These are phyloP conservation scores for Bathybates hornii DNA, from an alignment of 2,113 vertebrate species.

Conservation along the genomic window DNA sequence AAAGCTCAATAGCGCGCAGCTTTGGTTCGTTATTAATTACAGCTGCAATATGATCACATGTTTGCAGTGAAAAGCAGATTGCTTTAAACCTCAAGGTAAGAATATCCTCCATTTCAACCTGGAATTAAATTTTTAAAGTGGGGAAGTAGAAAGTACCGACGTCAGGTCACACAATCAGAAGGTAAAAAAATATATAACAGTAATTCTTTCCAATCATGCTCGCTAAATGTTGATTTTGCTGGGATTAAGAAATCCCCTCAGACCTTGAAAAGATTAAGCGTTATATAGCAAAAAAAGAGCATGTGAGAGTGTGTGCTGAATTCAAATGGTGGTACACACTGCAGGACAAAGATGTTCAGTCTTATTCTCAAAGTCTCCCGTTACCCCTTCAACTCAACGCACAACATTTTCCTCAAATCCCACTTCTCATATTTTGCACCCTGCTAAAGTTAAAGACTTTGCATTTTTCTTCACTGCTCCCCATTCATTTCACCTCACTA, in stretches of 20 bases:
- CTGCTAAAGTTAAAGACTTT: neutral
- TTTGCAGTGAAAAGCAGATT: neutral
- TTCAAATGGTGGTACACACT: neutral
- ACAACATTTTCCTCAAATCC: neutral
- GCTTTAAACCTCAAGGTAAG: neutral
- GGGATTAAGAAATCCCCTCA: neutral
- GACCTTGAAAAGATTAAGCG: neutral
- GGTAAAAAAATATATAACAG: neutral
- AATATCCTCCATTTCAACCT: neutral
- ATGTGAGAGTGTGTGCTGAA: neutral
- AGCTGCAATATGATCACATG: neutral
- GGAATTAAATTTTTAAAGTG: neutral
- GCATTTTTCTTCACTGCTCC: neutral
- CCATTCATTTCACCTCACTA: neutral
- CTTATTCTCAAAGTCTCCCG: neutral
- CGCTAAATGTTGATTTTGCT: neutral
- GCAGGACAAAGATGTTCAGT: neutral
- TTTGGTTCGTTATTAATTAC: neutral
- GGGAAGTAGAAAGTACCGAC: neutral
- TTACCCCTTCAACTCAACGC: neutral
- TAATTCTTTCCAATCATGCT: neutral
- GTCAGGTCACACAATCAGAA: neutral
- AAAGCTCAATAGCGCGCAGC: neutral
- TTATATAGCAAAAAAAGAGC: neutral
- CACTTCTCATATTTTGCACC: neutral